Base-by-base conservation (phyloP, 92 coral and sea anemone genomes). In the Paragorgia papillata region DNA sequence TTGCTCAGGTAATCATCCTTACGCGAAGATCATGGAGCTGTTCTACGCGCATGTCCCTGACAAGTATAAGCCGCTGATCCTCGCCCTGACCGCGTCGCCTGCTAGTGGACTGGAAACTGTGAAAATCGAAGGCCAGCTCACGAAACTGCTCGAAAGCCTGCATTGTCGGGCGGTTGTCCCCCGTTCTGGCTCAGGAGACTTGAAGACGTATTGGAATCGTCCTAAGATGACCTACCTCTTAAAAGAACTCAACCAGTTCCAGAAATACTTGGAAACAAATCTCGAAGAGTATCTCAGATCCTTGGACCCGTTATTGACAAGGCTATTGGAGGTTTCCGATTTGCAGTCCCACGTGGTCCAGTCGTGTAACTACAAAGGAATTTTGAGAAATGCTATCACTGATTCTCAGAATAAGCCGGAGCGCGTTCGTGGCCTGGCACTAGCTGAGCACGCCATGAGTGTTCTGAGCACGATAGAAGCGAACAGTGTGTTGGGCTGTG, bases 41-140 rank as follows among this genome's bases (percentile, higher is more conserved):
- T 86, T 70, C 81, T 88, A 85, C 58, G 80, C 76, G 33, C 49
- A 44, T 6, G 79, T 86, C 1, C 61, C 32, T 24, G 73, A 85
- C 69, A 80, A 76, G 58, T 83, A 35, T 41, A 95, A 91, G 65
- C 99, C 99, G 34, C 60, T 95, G 49, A 80, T 91, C 57, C 82
- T 95, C 25, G 97, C 92, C 21, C 86, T 91, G 37, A 86, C 99
- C 2, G 99, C 99, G 9, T 95, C 99, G 0, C 99, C 99, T 2
- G 92, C 92, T 0, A 93, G 95, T 5, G 89, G 77, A 6, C 46
- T 56, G 12, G 77, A 79, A 53, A 85, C 66, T 34, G 73, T 80
- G 26, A 73, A 75, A 26, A 91, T 92, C 5, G 39, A 61, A 31
- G 43, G 34, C 10, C 83, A 73, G 20, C 69, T 91, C 18, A 34